Base-by-base conservation (phyloP, 2,113 vertebrate genomes). In the Polypterus senegalus region DNA sequence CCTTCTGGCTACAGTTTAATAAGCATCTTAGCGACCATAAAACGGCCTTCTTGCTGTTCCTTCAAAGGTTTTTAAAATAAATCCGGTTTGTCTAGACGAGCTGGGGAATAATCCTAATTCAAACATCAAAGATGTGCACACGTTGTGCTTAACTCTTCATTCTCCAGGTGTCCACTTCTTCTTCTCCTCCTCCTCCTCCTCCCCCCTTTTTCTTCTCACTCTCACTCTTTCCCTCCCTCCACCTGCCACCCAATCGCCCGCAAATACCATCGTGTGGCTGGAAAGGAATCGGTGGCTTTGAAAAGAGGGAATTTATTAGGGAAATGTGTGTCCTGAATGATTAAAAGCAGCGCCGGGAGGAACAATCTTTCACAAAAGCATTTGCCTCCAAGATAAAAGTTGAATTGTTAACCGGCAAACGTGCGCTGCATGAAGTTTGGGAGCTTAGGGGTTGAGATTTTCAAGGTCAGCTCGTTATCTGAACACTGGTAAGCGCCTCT, bases 311-410 rank as follows among this genome's bases (percentile, higher is more conserved):
- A 63, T 61, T 58, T 46, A 48, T 54, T 47, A 11, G 63, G 48
- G 49, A 58, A 53, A 54, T 60, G 62, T 43, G 43, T 61, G 63
- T 55, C 55, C 48, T 55, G 47, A 48, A 57, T 66, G 49, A 55
- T 63, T 67, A 63, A 63, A 69, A 46, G 65, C 57, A 55, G 43
- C 57, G 63, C 59, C 59, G 54, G 43, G 58, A 65, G 69, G 64
- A 65, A 66, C 61, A 60, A 61, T 69, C 65, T 71, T 60, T 67
- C 66, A 62, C 63, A 68, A 59, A 68, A 72, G 60, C 64, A 63
- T 69, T 74, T 74, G 70, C 58, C 64, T 69, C 57, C 49, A 54
- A 63, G 71, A 68, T 66, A 66, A 64, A 67, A 68, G 63, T 69
- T 73, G 64, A 64, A 68, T 64, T 63, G 71, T 70, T 69, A 68